phyloP scores from a whole-genome alignment of 2,797 vertebrate genomes.

The Mormyrops attenuatus region DNA sequence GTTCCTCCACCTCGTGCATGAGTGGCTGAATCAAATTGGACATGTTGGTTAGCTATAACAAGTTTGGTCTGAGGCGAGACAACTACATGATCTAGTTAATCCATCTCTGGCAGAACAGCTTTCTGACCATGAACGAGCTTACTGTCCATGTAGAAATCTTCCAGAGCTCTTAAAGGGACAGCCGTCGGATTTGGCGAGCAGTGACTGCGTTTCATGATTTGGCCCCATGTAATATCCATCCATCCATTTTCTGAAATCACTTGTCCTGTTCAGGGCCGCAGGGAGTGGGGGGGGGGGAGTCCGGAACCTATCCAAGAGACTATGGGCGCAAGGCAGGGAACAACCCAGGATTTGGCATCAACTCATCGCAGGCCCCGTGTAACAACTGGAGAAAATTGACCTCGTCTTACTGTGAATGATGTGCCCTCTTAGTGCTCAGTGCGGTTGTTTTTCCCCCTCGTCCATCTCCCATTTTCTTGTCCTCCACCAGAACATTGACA shows the following conservation, averaged over 20 bases:
- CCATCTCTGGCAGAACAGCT: neutral
- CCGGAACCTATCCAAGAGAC: neutral
- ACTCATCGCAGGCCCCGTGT: neutral
- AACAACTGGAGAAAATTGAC: neutral
- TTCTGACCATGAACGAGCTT: neutral
- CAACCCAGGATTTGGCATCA: neutral
- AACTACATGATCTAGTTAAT: neutral
- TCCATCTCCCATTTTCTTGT: neutral
- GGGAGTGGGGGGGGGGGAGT: neutral
- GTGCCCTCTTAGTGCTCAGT: neutral
- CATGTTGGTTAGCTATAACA: neutral
- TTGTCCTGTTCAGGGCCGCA: neutral
- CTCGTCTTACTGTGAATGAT: neutral
- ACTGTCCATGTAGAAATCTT: neutral
- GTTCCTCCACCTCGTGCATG: neutral
- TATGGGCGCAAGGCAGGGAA: neutral
- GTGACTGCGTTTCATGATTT: neutral
- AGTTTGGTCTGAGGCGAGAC: neutral
- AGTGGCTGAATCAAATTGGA: neutral
- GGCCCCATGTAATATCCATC: neutral
- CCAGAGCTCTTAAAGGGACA: neutral
- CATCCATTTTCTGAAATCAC: neutral
- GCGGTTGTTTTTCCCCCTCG: neutral
- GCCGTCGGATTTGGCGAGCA: neutral
- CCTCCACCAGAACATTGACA: constrained; percentile 84